These are phyloP conservation scores for Phaonia tiefii DNA, from an alignment of 2,888 invertebrate genomes.

Conservation along the genomic window DNA sequence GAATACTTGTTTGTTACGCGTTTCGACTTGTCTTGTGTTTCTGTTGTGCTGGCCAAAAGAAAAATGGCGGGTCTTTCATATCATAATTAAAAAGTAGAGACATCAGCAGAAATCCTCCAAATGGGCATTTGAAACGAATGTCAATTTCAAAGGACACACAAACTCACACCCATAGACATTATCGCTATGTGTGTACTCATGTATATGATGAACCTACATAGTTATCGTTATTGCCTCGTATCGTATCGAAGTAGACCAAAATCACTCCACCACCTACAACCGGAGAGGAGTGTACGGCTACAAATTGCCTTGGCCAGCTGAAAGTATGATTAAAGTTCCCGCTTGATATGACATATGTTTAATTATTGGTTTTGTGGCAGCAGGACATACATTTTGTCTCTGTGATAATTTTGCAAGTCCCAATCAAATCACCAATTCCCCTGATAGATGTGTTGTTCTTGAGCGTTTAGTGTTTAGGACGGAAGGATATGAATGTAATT, in stretches of 20 bases:
- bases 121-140: slow-evolving; percentile 1
- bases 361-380: no score
- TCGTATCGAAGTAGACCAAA: no score
- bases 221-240: no score
- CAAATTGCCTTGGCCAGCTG: no score
- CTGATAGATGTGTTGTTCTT: background rate
- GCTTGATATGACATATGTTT: no score
- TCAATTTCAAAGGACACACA: slow-evolving; percentile 4
- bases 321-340: no score
- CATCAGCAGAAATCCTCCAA: slow-evolving; percentile 35
- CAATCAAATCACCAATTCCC: background rate
- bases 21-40: slow-evolving; percentile 1
- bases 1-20: slow-evolving; percentile 31
- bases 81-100: slow-evolving; percentile 38
- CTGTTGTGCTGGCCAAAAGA: slow-evolving; percentile 13
- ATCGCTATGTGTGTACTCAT: no score
- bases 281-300: no score
- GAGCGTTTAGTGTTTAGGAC: background rate
- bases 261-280: no score
- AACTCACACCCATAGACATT: background rate
- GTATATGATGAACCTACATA: no score
- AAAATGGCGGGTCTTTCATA: slow-evolving; percentile 61
- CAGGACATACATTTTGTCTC: background rate
- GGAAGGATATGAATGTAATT: background rate
- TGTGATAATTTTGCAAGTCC: background rate